A percentile compares a stretch with the other conserved stretches of the same genome.
phyloP scores from a whole-genome alignment of 1,140 invertebrate genomes.

The Drosophila tsacasi region DNA sequence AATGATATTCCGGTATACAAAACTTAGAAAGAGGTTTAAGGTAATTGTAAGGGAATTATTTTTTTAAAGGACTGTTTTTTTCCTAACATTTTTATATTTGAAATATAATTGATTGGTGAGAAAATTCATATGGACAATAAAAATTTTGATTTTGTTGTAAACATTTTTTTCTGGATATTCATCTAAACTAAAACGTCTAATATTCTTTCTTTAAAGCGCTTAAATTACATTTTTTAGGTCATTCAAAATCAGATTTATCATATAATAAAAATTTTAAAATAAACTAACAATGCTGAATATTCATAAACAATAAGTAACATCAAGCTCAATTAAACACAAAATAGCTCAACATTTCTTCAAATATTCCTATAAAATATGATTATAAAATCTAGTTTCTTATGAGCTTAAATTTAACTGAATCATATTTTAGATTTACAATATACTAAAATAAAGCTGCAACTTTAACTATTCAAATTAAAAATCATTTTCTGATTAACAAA shows the following conservation, averaged over 20 bases:
- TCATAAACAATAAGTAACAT: not conserved
- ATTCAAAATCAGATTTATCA: not conserved
- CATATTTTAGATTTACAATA: not conserved
- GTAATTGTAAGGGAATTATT: not conserved
- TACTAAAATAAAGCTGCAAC: not conserved
- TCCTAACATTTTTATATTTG: too few relatives aligned
- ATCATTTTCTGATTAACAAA: conserved; percentile 12
- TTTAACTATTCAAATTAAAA: not conserved
- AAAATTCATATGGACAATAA: not conserved
- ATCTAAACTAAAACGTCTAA: not conserved
- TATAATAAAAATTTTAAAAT: not conserved
- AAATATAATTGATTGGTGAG: not conserved
- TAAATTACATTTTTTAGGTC: not conserved
- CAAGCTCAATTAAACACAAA: not conserved
- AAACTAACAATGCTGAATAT: not conserved
- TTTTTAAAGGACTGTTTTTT: too few relatives aligned
- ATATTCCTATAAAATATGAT: not conserved
- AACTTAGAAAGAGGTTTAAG: not conserved
- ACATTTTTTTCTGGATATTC: too few relatives aligned
- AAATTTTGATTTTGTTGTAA: too few relatives aligned
- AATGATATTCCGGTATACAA: not conserved
- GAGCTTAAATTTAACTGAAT: not conserved
- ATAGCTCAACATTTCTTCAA: not conserved
- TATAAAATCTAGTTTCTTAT: not conserved
- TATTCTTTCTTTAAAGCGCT: not conserved